These are phyloP conservation scores for Chironomus striatipennis DNA, from an alignment of 1,140 invertebrate genomes.

Conservation along the genomic window DNA sequence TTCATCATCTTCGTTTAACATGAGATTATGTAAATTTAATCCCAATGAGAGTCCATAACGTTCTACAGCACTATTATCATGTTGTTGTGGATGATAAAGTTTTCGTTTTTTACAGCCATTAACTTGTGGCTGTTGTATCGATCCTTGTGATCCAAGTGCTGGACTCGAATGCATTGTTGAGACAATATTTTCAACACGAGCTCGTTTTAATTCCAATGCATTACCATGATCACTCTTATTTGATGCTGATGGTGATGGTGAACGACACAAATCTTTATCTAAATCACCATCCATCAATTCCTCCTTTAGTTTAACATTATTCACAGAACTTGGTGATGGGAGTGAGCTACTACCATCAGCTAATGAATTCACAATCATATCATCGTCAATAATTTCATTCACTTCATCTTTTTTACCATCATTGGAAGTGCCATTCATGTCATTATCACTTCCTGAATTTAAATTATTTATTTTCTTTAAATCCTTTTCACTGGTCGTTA, in stretches of 20 bases:
- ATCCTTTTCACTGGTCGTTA: slow-evolving; percentile 23
- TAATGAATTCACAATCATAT: slow-evolving; percentile 1
- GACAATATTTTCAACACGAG: slow-evolving; percentile 89
- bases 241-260: slow-evolving; percentile 41
- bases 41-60: slow-evolving; percentile 49
- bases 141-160: slow-evolving; percentile 45
- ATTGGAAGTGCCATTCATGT: slow-evolving; percentile 24
- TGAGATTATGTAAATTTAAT: slow-evolving; percentile 40
- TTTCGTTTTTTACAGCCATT: slow-evolving; percentile 94
- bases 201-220: slow-evolving; percentile 71
- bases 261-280: slow-evolving; percentile 45
- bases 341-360: slow-evolving; percentile 49
- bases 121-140: slow-evolving; percentile 51
- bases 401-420: neutral
- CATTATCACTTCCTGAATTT: neutral
- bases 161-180: slow-evolving; percentile 83
- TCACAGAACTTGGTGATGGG: slow-evolving; percentile 52
- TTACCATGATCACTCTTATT: slow-evolving; percentile 42
- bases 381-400: slow-evolving; percentile 16
- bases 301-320: slow-evolving; percentile 50
- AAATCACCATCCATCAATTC: slow-evolving; percentile 57
- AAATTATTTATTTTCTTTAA: neutral
- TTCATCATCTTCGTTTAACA: slow-evolving; percentile 57
- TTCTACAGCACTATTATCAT: slow-evolving; percentile 63
- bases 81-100: slow-evolving; percentile 92